Conservation (phyloP, 2,888 invertebrate genomes). For the Sarcophaga caerulescens region DNA sequence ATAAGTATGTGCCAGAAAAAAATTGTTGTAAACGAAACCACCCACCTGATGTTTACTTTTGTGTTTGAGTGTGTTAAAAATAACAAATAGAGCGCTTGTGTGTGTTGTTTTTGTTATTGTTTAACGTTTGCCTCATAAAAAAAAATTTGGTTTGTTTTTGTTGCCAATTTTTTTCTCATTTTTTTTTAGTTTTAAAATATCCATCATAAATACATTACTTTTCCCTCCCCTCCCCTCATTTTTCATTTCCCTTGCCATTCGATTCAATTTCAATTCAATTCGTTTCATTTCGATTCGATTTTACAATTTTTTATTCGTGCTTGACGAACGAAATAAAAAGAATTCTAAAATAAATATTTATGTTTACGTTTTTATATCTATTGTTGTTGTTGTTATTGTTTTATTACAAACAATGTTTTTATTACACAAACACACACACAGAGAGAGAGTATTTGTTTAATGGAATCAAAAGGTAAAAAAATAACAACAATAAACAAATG, state of each 20-base stretch:
- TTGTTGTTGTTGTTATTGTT: no score
- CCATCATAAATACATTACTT: slow-evolving; percentile 52
- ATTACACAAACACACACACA: no score
- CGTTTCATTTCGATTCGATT: neutral
- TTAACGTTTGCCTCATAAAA: slow-evolving; percentile 29
- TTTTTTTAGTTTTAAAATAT: slow-evolving; percentile 31
- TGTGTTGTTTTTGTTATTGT: slow-evolving; percentile 14
- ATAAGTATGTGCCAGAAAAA: no score
- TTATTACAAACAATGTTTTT: no score
- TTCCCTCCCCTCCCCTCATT: slow-evolving; percentile 41
- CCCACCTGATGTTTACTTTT: neutral
- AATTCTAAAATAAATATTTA: slow-evolving; percentile 55
- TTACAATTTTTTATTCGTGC: slow-evolving; percentile 42
- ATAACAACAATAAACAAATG: no score
- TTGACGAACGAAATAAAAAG: slow-evolving; percentile 8
- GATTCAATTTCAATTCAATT: neutral
- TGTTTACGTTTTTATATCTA: neutral
- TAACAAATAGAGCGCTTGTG: neutral
- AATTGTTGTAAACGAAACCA: no score
- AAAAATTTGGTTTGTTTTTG: neutral
- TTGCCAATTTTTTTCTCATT: slow-evolving; percentile 8
- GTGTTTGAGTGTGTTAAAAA: neutral
- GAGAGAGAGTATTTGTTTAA: no score
- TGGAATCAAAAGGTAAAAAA: no score
- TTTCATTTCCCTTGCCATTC: neutral